phyloP scores from a whole-genome alignment of 2,888 invertebrate species.

The Stenodera caucasica region DNA sequence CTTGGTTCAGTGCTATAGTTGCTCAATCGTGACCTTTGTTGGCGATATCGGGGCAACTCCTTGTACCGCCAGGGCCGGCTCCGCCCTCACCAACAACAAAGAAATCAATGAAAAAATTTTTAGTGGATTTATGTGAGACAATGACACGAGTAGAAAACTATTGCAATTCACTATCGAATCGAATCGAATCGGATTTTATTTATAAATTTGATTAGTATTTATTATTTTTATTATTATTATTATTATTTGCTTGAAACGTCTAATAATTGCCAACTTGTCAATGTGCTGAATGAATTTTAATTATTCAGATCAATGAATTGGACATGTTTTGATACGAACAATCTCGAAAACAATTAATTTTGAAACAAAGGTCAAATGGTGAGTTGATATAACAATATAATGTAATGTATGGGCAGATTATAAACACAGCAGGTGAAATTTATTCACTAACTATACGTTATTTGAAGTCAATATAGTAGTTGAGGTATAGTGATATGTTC shows the following conservation, averaged over 20 bases:
- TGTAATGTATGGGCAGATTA: background rate
- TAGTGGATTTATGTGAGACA: conserved; percentile 1
- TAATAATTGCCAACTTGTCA: background rate
- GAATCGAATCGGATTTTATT: too few relatives aligned
- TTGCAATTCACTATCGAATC: background rate
- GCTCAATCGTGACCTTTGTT: conserved; percentile 6
- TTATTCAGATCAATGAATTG: background rate
- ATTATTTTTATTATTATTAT: too few relatives aligned
- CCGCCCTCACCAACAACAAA: conserved; percentile 3
- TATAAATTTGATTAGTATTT: too few relatives aligned
- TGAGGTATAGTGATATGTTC: background rate
- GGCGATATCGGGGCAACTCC: conserved; percentile 8
- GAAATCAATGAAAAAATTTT: background rate
- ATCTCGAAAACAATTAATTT: background rate
- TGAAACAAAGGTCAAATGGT: background rate
- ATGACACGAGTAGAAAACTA: background rate
- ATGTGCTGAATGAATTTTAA: background rate
- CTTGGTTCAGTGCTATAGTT: conserved; percentile 8
- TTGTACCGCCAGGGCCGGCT: background rate
- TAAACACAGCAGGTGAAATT: conserved; percentile 9
- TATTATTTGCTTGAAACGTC: too few relatives aligned
- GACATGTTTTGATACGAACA: background rate
- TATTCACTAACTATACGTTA: background rate
- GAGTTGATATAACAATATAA: background rate
- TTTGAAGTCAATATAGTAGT: conserved; percentile 1